Evolutionary conservation across 2,888 invertebrate species (phyloP).

Genomic region (Buathra laborator): DNA sequence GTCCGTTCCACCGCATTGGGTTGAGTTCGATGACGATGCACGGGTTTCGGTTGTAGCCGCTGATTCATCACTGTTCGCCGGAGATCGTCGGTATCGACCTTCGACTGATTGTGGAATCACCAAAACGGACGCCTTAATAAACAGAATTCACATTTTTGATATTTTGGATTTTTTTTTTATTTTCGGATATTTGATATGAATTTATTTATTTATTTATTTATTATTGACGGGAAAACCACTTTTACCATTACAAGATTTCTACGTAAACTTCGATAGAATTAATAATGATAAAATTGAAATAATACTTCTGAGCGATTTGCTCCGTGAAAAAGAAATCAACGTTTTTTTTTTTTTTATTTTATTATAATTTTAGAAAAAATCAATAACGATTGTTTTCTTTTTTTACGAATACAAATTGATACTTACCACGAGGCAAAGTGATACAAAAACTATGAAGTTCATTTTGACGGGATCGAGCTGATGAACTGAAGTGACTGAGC

Average conservation of each 20-base stretch:
- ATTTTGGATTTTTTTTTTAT: background rate
- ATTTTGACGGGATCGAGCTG: constrained; percentile 22
- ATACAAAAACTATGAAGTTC: constrained; percentile 37
- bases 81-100: background rate
- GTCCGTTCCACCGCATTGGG: constrained; percentile 9
- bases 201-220: too few species aligned
- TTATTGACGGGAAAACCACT: too few species aligned
- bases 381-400: background rate
- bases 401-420: background rate
- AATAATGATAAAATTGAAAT: too few species aligned
- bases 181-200: too few species aligned
- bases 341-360: background rate
- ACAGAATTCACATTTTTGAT: background rate
- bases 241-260: too few species aligned
- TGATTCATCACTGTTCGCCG: background rate
- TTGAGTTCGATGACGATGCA: background rate
- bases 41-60: background rate
- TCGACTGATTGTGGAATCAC: constrained; percentile 26
- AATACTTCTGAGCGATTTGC: background rate
- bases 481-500: constrained; percentile 11
- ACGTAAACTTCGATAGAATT: too few species aligned
- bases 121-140: background rate
- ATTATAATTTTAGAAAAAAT: too few species aligned
- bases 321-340: background rate
- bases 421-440: constrained; percentile 54